Conservation (phyloP, 2,888 invertebrate genomes). For the Campopleginae sp. region DNA sequence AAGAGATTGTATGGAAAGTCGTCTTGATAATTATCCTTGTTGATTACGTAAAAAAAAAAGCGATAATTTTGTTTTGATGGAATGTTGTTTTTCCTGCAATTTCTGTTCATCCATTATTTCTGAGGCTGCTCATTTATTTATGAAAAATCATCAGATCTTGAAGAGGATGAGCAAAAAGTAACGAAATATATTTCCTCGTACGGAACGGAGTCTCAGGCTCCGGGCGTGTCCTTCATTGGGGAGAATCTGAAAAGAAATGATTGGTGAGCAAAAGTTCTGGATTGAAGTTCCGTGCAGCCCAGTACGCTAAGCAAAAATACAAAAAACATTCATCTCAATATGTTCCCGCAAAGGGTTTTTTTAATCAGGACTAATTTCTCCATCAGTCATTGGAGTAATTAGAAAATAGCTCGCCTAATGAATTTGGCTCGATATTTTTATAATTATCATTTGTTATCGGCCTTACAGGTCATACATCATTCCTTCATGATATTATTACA, state of each 20-base stretch:
- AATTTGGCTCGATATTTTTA: slow-evolving; percentile 12
- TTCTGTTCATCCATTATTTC: slow-evolving; percentile 1
- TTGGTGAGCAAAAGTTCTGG: background rate
- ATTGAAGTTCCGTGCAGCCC: background rate
- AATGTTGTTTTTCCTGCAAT: slow-evolving; percentile 2
- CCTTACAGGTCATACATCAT: slow-evolving; percentile 23
- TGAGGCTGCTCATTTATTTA: background rate
- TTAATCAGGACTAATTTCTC: background rate
- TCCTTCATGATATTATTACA: slow-evolving; percentile 37
- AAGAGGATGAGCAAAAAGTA: background rate
- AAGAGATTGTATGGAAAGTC: slow-evolving; percentile 56
- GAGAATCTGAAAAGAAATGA: background rate
- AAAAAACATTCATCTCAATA: background rate
- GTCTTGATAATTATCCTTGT: slow-evolving; percentile 72
- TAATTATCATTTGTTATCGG: slow-evolving; percentile 20
- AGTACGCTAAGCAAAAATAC: background rate
- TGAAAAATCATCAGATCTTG: background rate
- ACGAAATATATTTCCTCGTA: background rate
- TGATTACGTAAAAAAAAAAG: slow-evolving; percentile 5
- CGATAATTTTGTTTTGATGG: background rate
- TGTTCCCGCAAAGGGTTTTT: background rate
- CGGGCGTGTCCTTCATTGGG: background rate
- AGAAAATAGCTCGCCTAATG: background rate
- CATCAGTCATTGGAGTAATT: slow-evolving; percentile 4
- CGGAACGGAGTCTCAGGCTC: background rate